phyloP scores from a whole-genome alignment of 2,888 invertebrate species.

The Slavum lentiscoides region DNA sequence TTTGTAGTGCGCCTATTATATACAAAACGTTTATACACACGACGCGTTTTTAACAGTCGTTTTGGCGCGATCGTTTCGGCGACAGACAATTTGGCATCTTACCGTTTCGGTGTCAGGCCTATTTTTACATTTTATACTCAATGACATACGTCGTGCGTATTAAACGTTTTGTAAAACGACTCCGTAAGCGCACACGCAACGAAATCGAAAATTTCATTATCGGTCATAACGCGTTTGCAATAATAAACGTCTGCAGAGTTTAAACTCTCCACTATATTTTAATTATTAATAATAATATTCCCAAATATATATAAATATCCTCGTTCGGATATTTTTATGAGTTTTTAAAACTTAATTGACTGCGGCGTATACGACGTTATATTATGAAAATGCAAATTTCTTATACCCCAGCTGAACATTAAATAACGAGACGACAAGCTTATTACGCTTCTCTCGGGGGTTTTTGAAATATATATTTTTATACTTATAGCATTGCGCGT shows the following conservation, averaged over 20 bases:
- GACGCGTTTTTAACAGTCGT: not conserved
- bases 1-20: too few species aligned
- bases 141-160: not conserved
- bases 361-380: not conserved
- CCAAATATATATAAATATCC: not conserved
- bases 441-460: not conserved
- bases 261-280: not conserved
- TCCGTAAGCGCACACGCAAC: not conserved
- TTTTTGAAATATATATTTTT: not conserved
- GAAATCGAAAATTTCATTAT: not conserved
- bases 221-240: too few species aligned
- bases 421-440: not conserved
- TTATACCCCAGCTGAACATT: not conserved
- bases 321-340: not conserved
- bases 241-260: too few species aligned
- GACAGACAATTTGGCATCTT: not conserved
- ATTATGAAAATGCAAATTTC: constrained; percentile 27
- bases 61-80: not conserved
- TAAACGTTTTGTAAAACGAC: not conserved
- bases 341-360: not conserved
- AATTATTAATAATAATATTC: too few species aligned
- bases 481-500: not conserved
- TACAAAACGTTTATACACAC: not conserved
- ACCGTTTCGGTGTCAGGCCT: not conserved
- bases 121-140: constrained; percentile 4